phyloP scores from a whole-genome alignment of 2,797 vertebrate genomes.

The Gymnoscopelus braueri region DNA sequence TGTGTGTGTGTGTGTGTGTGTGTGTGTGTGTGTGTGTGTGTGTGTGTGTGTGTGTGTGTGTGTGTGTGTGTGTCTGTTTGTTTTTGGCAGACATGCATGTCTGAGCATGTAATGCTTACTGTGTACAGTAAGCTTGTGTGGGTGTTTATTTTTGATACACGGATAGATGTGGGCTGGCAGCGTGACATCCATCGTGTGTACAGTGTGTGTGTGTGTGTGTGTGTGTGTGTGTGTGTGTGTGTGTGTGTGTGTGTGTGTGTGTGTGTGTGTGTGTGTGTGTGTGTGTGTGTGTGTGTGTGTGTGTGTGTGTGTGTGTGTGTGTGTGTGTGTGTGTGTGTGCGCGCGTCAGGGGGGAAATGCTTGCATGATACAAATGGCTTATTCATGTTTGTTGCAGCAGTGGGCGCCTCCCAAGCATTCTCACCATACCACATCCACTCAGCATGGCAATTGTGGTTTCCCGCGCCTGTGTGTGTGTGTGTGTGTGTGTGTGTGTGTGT shows the following conservation, averaged over 20 bases:
- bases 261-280: slow-evolving; percentile 19
- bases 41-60: slow-evolving; percentile 2
- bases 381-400: slow-evolving; percentile 61
- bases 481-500: too few species aligned
- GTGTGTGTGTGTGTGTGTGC: background rate
- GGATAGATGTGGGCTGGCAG: slow-evolving; percentile 43
- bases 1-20: too few species aligned
- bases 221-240: slow-evolving; percentile 30
- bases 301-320: slow-evolving; percentile 27
- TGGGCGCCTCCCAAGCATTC: slow-evolving; percentile 65
- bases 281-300: slow-evolving; percentile 30
- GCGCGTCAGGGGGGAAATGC: slow-evolving; percentile 40
- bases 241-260: slow-evolving; percentile 35
- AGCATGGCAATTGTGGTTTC: slow-evolving; percentile 42
- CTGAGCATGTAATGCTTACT: slow-evolving; percentile 27
- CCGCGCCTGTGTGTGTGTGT: background rate
- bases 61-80: slow-evolving; percentile 1
- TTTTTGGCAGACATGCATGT: slow-evolving; percentile 27
- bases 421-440: slow-evolving; percentile 67
- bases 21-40: slow-evolving; percentile 12
- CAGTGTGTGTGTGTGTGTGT: slow-evolving; percentile 34
- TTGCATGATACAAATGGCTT: slow-evolving; percentile 60
- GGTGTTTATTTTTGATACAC: slow-evolving; percentile 59
- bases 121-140: slow-evolving; percentile 48
- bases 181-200: slow-evolving; percentile 52